Conservation (phyloP, 2,113 vertebrate genomes). For the Ammodytes marinus region DNA sequence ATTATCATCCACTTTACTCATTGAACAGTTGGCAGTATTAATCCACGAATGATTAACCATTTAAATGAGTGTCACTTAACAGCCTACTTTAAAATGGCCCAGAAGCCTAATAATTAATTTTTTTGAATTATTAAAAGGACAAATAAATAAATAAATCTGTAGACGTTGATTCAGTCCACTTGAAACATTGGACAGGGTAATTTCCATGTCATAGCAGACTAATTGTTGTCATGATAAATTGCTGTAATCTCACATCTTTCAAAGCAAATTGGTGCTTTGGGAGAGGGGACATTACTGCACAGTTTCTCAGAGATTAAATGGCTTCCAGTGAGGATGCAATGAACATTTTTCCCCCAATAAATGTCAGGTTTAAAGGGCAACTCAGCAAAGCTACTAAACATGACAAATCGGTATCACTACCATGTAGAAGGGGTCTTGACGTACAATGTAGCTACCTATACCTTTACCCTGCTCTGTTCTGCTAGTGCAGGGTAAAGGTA, state of each 20-base stretch:
- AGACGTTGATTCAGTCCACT: neutral
- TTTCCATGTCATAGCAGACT: neutral
- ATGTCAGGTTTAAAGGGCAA: conserved; percentile 1
- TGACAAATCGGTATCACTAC: neutral
- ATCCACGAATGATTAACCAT: neutral
- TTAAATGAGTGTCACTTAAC: neutral
- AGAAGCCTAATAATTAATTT: neutral
- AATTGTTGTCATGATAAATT: neutral
- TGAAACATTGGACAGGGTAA: neutral
- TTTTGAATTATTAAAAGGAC: neutral
- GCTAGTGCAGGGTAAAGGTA: neutral
- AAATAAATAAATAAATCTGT: neutral
- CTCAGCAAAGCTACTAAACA: neutral
- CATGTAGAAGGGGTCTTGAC: neutral
- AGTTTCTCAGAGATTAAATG: neutral
- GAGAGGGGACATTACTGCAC: neutral
- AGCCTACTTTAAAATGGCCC: neutral
- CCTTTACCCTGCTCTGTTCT: neutral
- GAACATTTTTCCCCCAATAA: neutral
- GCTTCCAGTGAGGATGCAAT: neutral
- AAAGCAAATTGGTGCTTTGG: neutral
- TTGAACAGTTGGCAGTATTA: neutral
- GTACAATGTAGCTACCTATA: neutral
- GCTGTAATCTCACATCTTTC: neutral
- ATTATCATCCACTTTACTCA: neutral